Percentiles rank a stretch among this genome's conserved stretches.
Evolutionary conservation across 2,888 invertebrate species (phyloP).

Genomic region (Stegophylla sp.): DNA sequence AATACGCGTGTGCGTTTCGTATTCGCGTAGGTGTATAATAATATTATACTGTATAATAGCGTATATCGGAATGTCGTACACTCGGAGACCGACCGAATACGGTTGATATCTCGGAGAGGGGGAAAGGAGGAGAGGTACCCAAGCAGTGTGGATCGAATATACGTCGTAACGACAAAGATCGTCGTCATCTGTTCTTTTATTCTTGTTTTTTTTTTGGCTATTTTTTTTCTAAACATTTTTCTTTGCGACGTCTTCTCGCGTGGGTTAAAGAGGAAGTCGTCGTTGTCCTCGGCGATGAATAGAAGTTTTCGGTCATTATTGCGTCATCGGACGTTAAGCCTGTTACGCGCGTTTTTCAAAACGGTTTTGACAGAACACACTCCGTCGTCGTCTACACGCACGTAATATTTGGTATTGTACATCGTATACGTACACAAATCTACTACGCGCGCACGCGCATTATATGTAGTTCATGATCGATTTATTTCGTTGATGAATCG

Average conservation of each 20-base stretch:
- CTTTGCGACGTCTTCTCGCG: background rate
- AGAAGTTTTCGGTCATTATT: background rate
- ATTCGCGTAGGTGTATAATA: too few relatives aligned
- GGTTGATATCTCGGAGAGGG: conserved; percentile 1
- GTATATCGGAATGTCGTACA: background rate
- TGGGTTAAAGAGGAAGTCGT: background rate
- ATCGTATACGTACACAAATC: too few relatives aligned
- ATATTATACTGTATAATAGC: background rate
- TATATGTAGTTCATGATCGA: too few relatives aligned
- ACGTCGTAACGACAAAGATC: background rate
- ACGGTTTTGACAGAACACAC: too few relatives aligned
- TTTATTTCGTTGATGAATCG: too few relatives aligned
- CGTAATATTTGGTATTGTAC: too few relatives aligned
- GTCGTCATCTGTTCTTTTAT: background rate
- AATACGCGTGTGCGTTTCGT: too few relatives aligned
- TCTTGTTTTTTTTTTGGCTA: background rate
- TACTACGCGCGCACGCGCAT: too few relatives aligned
- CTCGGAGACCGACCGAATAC: conserved; percentile 15
- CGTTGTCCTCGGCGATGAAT: background rate
- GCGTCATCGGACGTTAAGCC: too few relatives aligned
- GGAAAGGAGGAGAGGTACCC: too few relatives aligned
- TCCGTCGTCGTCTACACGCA: too few relatives aligned
- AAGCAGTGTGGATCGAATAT: background rate
- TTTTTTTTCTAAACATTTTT: background rate
- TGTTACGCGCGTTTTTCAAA: too few relatives aligned